Percentiles rank a stretch among this genome's conserved stretches.
phyloP scores from a whole-genome alignment of 2,888 invertebrate species.

The Pristionchus fissidentatus region DNA sequence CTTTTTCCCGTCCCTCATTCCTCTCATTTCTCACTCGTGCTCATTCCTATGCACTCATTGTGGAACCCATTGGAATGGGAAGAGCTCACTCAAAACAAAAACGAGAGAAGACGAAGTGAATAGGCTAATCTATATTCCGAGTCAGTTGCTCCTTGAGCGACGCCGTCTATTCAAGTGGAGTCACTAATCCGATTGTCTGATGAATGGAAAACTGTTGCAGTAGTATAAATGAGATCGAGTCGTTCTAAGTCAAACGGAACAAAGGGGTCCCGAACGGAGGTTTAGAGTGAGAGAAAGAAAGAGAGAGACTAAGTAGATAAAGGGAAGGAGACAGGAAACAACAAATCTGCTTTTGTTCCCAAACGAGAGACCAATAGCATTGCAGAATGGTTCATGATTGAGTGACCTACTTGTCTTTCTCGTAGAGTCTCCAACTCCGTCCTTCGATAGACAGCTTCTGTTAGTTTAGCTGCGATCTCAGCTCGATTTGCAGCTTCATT shows the following conservation, averaged over 20 bases:
- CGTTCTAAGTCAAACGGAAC: no score
- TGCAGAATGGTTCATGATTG: not conserved
- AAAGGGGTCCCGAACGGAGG: not conserved
- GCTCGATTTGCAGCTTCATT: slow-evolving; percentile 72
- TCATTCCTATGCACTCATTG: slow-evolving; percentile 7
- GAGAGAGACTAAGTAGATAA: not conserved
- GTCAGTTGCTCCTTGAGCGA: not conserved
- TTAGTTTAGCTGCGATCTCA: slow-evolving; percentile 70
- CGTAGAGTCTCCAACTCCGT: slow-evolving; percentile 75
- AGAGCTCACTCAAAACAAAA: slow-evolving; percentile 13
- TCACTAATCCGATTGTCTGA: no score
- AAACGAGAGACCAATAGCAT: not conserved
- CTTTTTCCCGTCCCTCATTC: not conserved
- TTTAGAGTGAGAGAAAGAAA: not conserved
- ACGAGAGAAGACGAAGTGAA: not conserved
- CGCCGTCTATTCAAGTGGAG: not conserved
- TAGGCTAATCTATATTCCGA: not conserved
- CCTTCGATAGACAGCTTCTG: slow-evolving; percentile 72
- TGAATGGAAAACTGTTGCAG: no score
- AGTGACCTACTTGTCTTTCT: slow-evolving; percentile 66
- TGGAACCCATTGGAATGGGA: slow-evolving; percentile 14
- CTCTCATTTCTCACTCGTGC: slow-evolving; percentile 20
- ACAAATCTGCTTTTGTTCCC: not conserved
- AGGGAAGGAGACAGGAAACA: not conserved
- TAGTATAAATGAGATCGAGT: no score